Conservation (phyloP, 2,888 invertebrate species). For the Ectemnius continuus region DNA sequence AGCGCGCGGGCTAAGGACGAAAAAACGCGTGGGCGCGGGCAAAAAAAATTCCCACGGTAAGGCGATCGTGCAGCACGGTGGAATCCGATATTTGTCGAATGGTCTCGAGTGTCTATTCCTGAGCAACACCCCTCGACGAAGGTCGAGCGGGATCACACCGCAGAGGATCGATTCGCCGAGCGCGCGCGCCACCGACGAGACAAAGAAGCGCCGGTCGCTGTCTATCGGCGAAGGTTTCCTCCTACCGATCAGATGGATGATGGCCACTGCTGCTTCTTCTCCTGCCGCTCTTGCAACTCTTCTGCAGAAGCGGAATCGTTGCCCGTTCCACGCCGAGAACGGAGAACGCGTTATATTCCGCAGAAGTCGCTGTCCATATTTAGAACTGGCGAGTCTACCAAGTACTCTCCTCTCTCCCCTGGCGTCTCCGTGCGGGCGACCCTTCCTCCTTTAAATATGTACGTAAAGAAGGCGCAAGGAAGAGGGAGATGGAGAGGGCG, state of each 20-base stretch:
- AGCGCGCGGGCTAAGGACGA: background rate
- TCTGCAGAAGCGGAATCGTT: no score
- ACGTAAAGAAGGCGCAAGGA: background rate
- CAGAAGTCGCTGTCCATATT: constrained; percentile 9
- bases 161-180: constrained; percentile 25
- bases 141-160: constrained; percentile 27
- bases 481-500: background rate
- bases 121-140: constrained; percentile 43
- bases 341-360: no score
- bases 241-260: no score
- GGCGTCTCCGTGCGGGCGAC: background rate
- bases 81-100: constrained; percentile 67
- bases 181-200: background rate
- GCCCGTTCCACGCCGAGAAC: no score
- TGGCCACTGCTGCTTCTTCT: no score
- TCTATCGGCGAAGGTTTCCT: no score
- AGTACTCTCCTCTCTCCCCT: no score
- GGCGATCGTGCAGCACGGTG: constrained; percentile 57
- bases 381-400: constrained; percentile 2
- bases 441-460: background rate
- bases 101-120: constrained; percentile 65
- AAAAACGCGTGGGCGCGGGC: background rate
- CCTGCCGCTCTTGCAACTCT: no score
- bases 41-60: constrained; percentile 61
- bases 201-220: constrained; percentile 2